Percentiles rank a stretch among this genome's conserved stretches.
Evolutionary conservation across 2,888 invertebrate genomes (phyloP).

Genomic region (Helleia helle): DNA sequence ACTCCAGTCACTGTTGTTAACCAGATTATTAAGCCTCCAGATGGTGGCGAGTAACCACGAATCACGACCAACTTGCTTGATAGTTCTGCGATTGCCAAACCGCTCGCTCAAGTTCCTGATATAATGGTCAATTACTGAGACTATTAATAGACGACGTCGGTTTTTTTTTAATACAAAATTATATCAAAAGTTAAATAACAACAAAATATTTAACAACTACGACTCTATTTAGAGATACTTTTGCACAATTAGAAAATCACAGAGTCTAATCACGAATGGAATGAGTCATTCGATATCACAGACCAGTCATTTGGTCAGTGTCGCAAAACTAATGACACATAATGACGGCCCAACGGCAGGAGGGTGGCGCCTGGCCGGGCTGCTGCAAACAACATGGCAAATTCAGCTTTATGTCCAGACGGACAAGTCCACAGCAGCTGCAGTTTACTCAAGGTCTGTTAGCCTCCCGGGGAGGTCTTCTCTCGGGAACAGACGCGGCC

Average conservation of each 20-base stretch:
- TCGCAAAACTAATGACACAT: constrained; percentile 74
- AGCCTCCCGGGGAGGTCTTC: constrained; percentile 53
- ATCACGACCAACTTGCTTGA: too few relatives aligned
- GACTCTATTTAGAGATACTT: constrained; percentile 10
- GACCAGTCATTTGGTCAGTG: constrained; percentile 72
- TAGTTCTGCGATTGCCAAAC: too few relatives aligned
- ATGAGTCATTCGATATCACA: constrained; percentile 70
- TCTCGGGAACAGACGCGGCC: constrained; percentile 42
- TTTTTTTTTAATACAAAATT: too few relatives aligned
- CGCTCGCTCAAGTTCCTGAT: too few relatives aligned
- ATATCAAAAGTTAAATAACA: background rate
- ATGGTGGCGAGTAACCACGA: too few relatives aligned
- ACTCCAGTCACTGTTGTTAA: too few relatives aligned
- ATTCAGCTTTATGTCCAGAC: constrained; percentile 31
- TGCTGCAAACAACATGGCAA: too few relatives aligned
- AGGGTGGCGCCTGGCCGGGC: constrained; percentile 34
- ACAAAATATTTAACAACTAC: constrained; percentile 2
- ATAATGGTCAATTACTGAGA: too few relatives aligned
- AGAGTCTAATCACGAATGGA: constrained; percentile 58
- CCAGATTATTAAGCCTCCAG: too few relatives aligned
- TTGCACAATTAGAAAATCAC: constrained; percentile 46
- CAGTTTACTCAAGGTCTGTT: constrained; percentile 60
- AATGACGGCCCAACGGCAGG: constrained; percentile 59
- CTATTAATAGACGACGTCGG: too few relatives aligned
- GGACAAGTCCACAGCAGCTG: constrained; percentile 23